Percentiles rank a stretch among this genome's conserved stretches.
Conservation (phyloP, 1,140 invertebrate species). For the Sinonovacula constricta region DNA sequence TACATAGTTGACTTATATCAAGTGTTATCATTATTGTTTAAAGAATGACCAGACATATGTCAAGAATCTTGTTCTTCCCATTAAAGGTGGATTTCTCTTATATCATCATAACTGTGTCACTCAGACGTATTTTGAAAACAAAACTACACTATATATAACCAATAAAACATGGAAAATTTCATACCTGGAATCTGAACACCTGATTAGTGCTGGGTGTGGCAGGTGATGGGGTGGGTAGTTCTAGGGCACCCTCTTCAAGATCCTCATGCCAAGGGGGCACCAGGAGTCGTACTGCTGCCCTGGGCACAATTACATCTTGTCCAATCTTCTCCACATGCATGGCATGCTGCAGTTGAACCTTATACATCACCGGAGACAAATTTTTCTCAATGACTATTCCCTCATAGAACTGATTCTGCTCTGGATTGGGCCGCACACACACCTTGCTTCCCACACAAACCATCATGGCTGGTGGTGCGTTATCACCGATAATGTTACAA, state of each 20-base stretch:
- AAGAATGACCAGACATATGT: too few species aligned
- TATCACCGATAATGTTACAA: slow-evolving; percentile 93
- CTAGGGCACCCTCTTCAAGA: slow-evolving; percentile 83
- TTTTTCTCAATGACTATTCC: slow-evolving; percentile 87
- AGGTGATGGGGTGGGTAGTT: slow-evolving; percentile 55
- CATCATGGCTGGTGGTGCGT: slow-evolving; percentile 90
- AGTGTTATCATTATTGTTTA: too few species aligned
- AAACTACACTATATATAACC: too few species aligned
- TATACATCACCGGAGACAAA: slow-evolving; percentile 85
- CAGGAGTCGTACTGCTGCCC: slow-evolving; percentile 92
- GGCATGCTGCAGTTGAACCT: slow-evolving; percentile 61
- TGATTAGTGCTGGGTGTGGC: slow-evolving; percentile 42
- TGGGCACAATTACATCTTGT: slow-evolving; percentile 82
- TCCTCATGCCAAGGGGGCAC: slow-evolving; percentile 97
- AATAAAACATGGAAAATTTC: too few species aligned
- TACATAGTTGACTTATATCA: too few species aligned
- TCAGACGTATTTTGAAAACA: too few species aligned
- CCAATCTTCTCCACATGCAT: slow-evolving; percentile 16
- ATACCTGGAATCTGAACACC: slow-evolving; percentile 32
- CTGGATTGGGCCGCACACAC: slow-evolving; percentile 81
- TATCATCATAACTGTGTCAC: too few species aligned
- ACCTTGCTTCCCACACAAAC: slow-evolving; percentile 84
- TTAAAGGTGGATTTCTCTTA: too few species aligned
- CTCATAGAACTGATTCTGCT: slow-evolving; percentile 88
- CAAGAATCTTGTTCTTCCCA: too few species aligned